Conservation (phyloP, 2,113 vertebrate genomes). For the Lathamus discolor region DNA sequence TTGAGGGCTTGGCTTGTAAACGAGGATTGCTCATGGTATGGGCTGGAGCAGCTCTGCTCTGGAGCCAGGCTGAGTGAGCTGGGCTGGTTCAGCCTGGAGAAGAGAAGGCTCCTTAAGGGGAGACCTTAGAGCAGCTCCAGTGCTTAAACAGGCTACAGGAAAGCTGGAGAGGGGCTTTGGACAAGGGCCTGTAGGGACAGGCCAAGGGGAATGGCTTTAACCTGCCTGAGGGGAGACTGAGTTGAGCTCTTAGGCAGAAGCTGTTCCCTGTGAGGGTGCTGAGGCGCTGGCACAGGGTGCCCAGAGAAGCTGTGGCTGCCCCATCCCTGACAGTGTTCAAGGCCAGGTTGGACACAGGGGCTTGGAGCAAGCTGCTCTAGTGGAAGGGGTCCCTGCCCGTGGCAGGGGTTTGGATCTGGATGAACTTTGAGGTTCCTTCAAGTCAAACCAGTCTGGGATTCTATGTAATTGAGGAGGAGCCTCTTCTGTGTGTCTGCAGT, state of each 20-base stretch:
- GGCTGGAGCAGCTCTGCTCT: not conserved
- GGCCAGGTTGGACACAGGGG: not conserved
- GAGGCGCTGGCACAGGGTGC: too few species aligned
- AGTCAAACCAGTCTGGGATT: not conserved
- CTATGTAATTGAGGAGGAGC: not conserved
- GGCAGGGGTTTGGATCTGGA: not conserved
- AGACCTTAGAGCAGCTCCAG: too few species aligned
- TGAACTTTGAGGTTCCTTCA: not conserved
- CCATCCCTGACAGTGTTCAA: too few species aligned
- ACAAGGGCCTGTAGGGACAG: too few species aligned
- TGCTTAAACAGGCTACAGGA: too few species aligned
- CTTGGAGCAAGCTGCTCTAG: not conserved
- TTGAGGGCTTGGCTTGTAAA: not conserved
- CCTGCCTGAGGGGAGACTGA: too few species aligned
- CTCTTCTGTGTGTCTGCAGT: not conserved
- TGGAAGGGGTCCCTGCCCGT: fast-evolving
- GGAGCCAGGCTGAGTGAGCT: not conserved
- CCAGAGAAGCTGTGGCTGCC: too few species aligned
- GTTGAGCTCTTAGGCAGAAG: too few species aligned
- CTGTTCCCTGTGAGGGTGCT: too few species aligned
- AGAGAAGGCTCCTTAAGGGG: not conserved
- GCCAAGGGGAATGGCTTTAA: too few species aligned
- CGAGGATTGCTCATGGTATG: not conserved
- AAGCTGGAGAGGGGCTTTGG: too few species aligned
- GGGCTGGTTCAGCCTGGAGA: not conserved